Evolutionary conservation across 2,888 invertebrate genomes (phyloP).

Genomic region (Machimus rusticus): DNA sequence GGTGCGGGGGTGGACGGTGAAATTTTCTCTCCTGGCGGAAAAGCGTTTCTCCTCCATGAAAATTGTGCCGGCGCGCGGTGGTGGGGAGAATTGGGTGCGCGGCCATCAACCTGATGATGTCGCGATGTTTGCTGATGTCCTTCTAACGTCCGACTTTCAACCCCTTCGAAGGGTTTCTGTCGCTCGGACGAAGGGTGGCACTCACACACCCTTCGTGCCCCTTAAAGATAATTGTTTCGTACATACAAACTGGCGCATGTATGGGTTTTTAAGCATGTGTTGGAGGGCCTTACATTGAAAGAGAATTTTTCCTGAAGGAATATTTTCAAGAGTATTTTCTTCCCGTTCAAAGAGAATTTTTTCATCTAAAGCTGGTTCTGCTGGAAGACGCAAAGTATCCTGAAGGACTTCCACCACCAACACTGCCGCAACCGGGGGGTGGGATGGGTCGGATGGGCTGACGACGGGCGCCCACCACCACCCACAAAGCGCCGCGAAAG

Average conservation of each 20-base stretch:
- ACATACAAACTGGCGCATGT: not conserved
- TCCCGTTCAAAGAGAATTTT: not conserved
- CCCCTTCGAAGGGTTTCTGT: not conserved
- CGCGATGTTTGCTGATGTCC: not conserved
- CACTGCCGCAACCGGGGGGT: not conserved
- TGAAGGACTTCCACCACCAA: not conserved
- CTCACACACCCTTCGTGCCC: not conserved
- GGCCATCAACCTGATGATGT: constrained; percentile 39
- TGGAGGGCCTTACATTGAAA: not conserved
- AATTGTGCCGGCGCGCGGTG: not conserved
- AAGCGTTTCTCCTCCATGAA: not conserved
- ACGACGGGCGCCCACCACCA: not conserved
- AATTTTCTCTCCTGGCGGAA: not conserved
- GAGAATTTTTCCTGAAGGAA: not conserved
- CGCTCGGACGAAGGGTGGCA: not conserved
- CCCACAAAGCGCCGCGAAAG: not conserved
- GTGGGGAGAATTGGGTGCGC: constrained; percentile 32
- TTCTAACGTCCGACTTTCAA: not conserved
- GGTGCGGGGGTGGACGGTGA: not conserved
- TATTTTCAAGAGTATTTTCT: constrained; percentile 18
- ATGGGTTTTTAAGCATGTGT: not conserved
- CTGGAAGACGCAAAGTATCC: not conserved
- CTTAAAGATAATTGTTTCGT: not conserved
- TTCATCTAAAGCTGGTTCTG: not conserved
- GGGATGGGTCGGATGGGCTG: not conserved